Base-by-base conservation (phyloP, 1,140 invertebrate species). In the Neoseiulus cucumeris region DNA sequence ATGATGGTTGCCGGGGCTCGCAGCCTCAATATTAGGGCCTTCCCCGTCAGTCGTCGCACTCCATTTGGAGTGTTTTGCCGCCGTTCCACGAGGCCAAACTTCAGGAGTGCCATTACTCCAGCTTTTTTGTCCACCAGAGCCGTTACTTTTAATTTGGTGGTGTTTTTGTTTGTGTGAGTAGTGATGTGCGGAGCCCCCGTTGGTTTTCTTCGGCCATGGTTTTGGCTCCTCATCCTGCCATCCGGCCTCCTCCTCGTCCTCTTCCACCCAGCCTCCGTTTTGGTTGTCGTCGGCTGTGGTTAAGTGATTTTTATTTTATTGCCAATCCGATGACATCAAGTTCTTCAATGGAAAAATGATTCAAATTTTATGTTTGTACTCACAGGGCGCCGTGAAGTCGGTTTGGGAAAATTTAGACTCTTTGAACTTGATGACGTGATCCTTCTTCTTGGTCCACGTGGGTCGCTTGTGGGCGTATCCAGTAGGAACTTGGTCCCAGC, bases 401-500 rank as follows among this genome's bases (percentile, higher is more conserved):
- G 51, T 59, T 9, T 59, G 51, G 22, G 51, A 59, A 25, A 59
- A 59, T 2, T 20, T 59, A 25, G 51, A 59, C 51, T 59, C 22
- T 20, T 59, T 59, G 51, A 59, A 59, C 51, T 20, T 59, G 22
- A 59, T 59, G 51, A 59, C 45, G 14, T 47, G 45, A 28, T 47
- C 45, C 45, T 59, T 59, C 33, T 59, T 59, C 22, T 20, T 17
- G 22, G 22, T 59, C 51, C 51, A 59, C 2, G 51, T 59, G 14
- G 51, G 51, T 5, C 22, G 51, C 22, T 59, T 59, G 25, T 59
- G 51, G 51, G 51, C 22, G 22, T 59, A 59, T 25, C 51, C 51
- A 59, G 22, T 20, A 59, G 51, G 51, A 59, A 59, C 33, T 59
- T 59, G 51, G 33, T 59, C 51, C 51, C 51, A 59, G 51, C 22